These are phyloP conservation scores for Seriola rivoliana DNA, from an alignment of 2,113 vertebrate species.

Conservation along the genomic window DNA sequence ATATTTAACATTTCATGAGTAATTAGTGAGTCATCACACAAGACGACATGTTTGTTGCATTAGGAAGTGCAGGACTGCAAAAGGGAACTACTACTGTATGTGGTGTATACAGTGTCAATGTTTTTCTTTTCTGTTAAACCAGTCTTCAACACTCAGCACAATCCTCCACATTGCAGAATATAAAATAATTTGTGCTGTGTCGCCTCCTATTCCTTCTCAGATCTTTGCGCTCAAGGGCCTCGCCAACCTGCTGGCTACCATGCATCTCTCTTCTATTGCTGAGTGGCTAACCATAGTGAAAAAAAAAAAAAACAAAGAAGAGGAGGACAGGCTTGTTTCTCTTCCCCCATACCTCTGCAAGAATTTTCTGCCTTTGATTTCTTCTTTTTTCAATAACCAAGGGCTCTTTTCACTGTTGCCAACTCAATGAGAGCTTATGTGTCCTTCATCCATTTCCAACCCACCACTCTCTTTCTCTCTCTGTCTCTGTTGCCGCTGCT, in stretches of 20 bases:
- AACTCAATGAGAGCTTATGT: constrained; percentile 74
- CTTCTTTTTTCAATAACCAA: constrained; percentile 77
- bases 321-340: constrained; percentile 71
- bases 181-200: constrained; percentile 70
- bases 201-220: constrained; percentile 66
- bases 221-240: constrained; percentile 68
- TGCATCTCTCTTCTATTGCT: constrained; percentile 56
- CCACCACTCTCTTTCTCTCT: constrained; percentile 54
- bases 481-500: constrained; percentile 36
- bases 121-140: constrained; percentile 22
- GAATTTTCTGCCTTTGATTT: constrained; percentile 81
- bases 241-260: constrained; percentile 70
- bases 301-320: constrained; percentile 55
- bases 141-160: constrained; percentile 45
- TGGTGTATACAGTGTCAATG: not conserved
- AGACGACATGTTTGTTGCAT: constrained; percentile 17
- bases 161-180: constrained; percentile 51
- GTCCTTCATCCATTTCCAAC: constrained; percentile 80
- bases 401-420: constrained; percentile 77
- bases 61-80: constrained; percentile 24
- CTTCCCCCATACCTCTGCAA: constrained; percentile 66
- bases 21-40: constrained; percentile 47
- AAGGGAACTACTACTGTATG: not conserved
- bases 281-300: constrained; percentile 58
- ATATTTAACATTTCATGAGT: constrained; percentile 55